phyloP scores from a whole-genome alignment of 1,140 invertebrate genomes.

The Neodiprion virginianus region DNA sequence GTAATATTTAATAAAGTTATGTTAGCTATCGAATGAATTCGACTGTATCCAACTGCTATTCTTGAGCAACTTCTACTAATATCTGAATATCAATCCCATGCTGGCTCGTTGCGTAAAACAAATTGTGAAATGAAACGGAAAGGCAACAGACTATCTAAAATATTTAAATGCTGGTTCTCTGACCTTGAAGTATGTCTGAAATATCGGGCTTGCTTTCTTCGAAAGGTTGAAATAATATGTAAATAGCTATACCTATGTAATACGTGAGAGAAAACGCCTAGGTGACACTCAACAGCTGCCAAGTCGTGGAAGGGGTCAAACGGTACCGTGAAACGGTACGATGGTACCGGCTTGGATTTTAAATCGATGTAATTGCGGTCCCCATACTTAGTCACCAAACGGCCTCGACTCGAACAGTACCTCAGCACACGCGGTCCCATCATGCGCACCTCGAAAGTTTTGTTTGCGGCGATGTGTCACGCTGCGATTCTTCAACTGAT shows the following conservation, averaged over 20 bases:
- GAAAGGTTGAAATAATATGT: not conserved
- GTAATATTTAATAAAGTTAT: not conserved
- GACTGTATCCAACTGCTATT: not conserved
- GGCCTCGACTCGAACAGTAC: not conserved
- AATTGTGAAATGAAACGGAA: not conserved
- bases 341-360: not conserved
- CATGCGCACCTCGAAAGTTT: not conserved
- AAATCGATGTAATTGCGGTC: constrained; percentile 4
- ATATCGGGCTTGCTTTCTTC: not conserved
- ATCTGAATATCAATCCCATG: no score
- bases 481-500: not conserved
- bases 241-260: not conserved
- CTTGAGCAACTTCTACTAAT: no score
- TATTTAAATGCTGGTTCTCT: not conserved
- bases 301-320: constrained; percentile 3
- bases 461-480: not conserved
- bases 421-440: not conserved
- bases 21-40: not conserved
- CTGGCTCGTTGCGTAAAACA: not conserved
- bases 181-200: not conserved
- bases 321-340: constrained; percentile 4
- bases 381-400: not conserved
- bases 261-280: not conserved
- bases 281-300: not conserved
- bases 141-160: not conserved